Evolutionary conservation across 2,888 invertebrate species (phyloP).

Genomic region (Cantharis lateralis): DNA sequence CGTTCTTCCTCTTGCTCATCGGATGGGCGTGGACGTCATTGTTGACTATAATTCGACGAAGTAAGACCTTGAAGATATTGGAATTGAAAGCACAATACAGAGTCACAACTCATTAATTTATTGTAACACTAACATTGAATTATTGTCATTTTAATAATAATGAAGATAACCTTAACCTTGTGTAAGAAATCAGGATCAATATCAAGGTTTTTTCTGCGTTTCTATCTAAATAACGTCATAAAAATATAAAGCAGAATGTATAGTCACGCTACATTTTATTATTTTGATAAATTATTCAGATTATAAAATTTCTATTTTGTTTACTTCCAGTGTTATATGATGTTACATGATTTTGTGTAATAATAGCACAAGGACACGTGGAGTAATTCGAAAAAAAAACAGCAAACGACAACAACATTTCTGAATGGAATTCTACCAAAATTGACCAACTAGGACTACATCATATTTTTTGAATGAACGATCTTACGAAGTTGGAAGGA

Average conservation of each 20-base stretch:
- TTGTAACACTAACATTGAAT: slow-evolving; percentile 10
- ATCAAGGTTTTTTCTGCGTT: slow-evolving; percentile 21
- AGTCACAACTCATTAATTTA: slow-evolving; percentile 6
- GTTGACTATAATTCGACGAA: neutral
- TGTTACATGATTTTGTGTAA: neutral
- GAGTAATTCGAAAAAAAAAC: neutral
- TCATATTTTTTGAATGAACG: too few relatives aligned
- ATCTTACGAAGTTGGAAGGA: too few relatives aligned
- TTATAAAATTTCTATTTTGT: neutral
- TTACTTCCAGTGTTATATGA: neutral
- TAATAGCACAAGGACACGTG: neutral
- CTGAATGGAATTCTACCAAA: neutral
- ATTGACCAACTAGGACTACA: neutral
- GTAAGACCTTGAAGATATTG: neutral
- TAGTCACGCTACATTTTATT: neutral
- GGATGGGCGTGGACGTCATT: neutral
- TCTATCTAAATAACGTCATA: slow-evolving; percentile 13
- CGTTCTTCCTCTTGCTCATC: neutral
- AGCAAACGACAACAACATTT: neutral
- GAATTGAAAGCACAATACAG: neutral
- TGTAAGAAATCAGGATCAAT: slow-evolving; percentile 14
- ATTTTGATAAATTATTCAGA: neutral
- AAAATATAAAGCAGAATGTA: neutral
- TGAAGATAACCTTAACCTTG: slow-evolving; percentile 25
- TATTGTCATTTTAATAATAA: slow-evolving; percentile 17